phyloP scores from a whole-genome alignment of 2,113 vertebrate genomes.

The Myotis davidii region DNA sequence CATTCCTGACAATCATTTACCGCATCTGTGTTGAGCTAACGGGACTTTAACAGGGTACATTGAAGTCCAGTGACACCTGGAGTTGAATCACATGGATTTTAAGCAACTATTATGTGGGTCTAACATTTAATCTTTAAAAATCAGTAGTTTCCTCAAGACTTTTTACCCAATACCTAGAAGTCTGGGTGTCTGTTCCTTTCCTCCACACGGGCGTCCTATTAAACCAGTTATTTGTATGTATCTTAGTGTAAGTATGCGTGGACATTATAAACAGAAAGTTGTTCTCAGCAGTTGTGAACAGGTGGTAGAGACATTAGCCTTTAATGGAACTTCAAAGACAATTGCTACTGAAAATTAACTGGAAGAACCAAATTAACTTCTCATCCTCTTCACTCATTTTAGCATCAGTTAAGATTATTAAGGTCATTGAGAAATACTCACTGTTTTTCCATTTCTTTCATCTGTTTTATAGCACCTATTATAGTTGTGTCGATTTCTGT shows the following conservation, averaged over 20 bases:
- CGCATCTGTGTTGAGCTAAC: background rate
- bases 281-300: constrained; percentile 21
- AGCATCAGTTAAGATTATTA: background rate
- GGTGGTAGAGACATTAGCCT: background rate
- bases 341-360: constrained; percentile 45
- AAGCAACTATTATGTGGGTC: background rate
- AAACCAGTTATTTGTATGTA: background rate
- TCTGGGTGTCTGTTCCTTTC: constrained; percentile 16
- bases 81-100: constrained; percentile 53
- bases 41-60: background rate
- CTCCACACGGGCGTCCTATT: constrained; percentile 50
- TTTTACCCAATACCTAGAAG: background rate
- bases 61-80: background rate
- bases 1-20: background rate
- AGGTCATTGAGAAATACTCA: background rate
- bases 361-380: background rate
- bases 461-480: background rate
- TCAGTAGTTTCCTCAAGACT: constrained; percentile 12
- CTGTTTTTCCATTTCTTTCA: background rate
- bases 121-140: constrained; percentile 49
- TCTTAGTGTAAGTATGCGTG: background rate
- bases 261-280: constrained; percentile 44
- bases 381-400: background rate
- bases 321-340: constrained; percentile 38
- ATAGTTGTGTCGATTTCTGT: background rate